Percentiles rank a stretch among this genome's conserved stretches.
Conservation (phyloP, 2,888 invertebrate species). For the Pyrochroa serraticornis region DNA sequence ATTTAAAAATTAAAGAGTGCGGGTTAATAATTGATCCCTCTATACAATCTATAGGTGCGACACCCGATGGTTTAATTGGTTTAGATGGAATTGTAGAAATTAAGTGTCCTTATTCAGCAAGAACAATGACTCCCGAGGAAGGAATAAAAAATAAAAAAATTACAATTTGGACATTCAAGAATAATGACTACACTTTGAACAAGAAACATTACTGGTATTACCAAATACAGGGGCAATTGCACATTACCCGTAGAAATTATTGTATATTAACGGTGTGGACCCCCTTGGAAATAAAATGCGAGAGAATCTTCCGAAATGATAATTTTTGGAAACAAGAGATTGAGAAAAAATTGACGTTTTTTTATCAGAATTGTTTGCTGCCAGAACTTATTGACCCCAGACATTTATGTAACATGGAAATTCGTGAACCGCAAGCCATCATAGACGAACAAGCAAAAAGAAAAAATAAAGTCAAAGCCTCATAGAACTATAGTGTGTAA, state of each 20-base stretch:
- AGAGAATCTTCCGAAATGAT: constrained; percentile 1
- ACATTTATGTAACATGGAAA: background rate
- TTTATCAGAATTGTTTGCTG: constrained; percentile 7
- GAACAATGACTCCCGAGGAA: constrained; percentile 14
- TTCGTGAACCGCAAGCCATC: background rate
- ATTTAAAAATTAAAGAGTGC: constrained; percentile 17
- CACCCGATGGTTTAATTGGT: constrained; percentile 27
- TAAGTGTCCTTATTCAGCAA: constrained; percentile 24
- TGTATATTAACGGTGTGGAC: background rate
- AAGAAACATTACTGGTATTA: background rate
- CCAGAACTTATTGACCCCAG: constrained; percentile 7
- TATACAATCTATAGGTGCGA: constrained; percentile 19
- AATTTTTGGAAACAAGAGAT: constrained; percentile 4
- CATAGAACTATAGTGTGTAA: too few relatives aligned
- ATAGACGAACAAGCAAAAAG: too few relatives aligned
- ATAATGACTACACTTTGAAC: too few relatives aligned
- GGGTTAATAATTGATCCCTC: constrained; percentile 23
- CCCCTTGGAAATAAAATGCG: background rate
- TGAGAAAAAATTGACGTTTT: background rate
- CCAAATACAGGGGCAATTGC: background rate
- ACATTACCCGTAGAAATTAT: background rate
- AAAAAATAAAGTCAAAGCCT: too few relatives aligned
- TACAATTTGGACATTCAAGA: background rate
- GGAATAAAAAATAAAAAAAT: constrained; percentile 5
- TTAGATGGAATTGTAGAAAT: constrained; percentile 16